phyloP scores from a whole-genome alignment of 64 coral and sea anemone genomes.

The Dendrophyllia cribrosa region DNA sequence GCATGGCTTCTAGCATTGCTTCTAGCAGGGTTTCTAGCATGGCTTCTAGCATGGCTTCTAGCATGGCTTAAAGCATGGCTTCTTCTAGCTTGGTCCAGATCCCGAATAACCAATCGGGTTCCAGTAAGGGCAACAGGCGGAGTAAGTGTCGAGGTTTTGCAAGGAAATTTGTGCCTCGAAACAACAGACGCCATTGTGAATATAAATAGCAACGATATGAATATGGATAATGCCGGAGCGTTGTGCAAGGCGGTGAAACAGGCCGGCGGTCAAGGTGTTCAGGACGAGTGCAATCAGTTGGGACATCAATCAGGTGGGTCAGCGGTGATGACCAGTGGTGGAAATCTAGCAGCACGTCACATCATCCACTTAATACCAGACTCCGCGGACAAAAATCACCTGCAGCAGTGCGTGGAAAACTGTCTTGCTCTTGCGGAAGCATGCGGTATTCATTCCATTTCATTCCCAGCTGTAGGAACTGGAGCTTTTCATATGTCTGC shows the following conservation, averaged over 20 bases:
- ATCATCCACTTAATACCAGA: constrained; percentile 23
- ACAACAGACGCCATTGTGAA: constrained; percentile 45
- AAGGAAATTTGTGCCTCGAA: constrained; percentile 20
- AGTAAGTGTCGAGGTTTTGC: background rate
- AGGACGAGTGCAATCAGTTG: background rate
- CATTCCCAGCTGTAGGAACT: constrained; percentile 60
- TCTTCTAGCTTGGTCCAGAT: background rate
- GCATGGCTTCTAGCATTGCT: no score
- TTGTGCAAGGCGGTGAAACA: constrained; percentile 62
- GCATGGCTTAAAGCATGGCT: no score
- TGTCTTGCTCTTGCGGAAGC: constrained; percentile 35
- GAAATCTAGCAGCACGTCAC: background rate
- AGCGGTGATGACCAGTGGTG: constrained; percentile 9
- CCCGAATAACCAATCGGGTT: background rate
- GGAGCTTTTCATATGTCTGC: constrained; percentile 34
- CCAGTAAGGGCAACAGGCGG: background rate
- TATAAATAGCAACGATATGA: constrained; percentile 25
- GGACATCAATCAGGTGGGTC: constrained; percentile 8
- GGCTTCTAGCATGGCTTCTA: no score
- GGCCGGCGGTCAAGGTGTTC: constrained; percentile 10
- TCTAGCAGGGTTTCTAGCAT: no score
- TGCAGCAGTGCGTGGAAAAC: constrained; percentile 49
- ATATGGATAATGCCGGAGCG: constrained; percentile 69
- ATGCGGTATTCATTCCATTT: constrained; percentile 33
- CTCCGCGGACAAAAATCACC: background rate